Evolutionary conservation across 30 jellyfish, hydroid and myxozoan genomes (phyloP).

Genomic region (Sanderia malayensis): DNA sequence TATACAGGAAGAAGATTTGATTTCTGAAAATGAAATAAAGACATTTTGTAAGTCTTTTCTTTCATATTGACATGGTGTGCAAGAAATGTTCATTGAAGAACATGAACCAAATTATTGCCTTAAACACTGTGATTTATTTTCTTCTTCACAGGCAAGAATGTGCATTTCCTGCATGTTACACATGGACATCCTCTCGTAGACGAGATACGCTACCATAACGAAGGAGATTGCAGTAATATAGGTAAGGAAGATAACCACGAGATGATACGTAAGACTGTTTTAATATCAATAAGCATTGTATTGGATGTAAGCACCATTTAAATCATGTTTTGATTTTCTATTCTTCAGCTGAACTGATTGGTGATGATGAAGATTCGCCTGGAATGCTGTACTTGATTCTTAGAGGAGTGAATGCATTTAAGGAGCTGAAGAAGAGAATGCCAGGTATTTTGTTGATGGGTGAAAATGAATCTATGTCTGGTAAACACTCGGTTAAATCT

Average conservation of each 20-base stretch:
- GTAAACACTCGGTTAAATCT: too few relatives aligned
- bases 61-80: too few relatives aligned
- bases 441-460: conserved; percentile 37
- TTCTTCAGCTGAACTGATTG: conserved; percentile 25
- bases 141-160: conserved; percentile 46
- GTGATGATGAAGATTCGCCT: conserved; percentile 50
- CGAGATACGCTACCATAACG: conserved; percentile 45
- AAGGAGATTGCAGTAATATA: conserved; percentile 35
- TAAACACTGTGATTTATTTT: too few relatives aligned
- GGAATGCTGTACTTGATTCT: conserved; percentile 35
- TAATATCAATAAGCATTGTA: too few relatives aligned
- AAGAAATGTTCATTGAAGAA: not conserved
- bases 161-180: conserved; percentile 22
- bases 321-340: too few relatives aligned
- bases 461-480: too few relatives aligned
- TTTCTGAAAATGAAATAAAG: conserved; percentile 40
- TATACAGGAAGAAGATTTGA: conserved; percentile 48
- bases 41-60: conserved; percentile 51
- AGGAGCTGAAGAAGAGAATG: conserved; percentile 6
- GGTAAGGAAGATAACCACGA: conserved; percentile 31
- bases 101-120: too few relatives aligned
- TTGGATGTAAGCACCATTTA: too few relatives aligned
- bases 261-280: too few relatives aligned
- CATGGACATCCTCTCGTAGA: conserved; percentile 44
- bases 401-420: conserved; percentile 36